Evolutionary conservation across 2,888 invertebrate species (phyloP).

Genomic region (Standfussiana lucernea): DNA sequence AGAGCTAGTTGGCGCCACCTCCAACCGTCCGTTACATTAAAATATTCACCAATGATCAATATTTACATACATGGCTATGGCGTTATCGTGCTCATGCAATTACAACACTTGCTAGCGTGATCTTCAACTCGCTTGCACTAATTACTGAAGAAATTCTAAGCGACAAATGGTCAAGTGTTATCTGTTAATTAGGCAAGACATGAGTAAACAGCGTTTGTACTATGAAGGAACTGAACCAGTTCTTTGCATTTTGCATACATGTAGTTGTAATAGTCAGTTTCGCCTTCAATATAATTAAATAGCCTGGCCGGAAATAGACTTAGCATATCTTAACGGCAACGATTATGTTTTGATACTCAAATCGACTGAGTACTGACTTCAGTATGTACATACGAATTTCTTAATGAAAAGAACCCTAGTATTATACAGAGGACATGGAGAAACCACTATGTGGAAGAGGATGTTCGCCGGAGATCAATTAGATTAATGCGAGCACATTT

Average conservation of each 20-base stretch:
- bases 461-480: slow-evolving; percentile 26
- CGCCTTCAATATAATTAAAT: slow-evolving; percentile 31
- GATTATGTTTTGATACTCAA: slow-evolving; percentile 10
- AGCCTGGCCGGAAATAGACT: slow-evolving; percentile 20
- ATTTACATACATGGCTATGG: slow-evolving; percentile 63
- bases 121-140: slow-evolving; percentile 67
- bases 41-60: slow-evolving; percentile 60
- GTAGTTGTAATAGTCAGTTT: slow-evolving; percentile 10
- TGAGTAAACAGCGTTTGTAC: slow-evolving; percentile 35
- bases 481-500: slow-evolving; percentile 40
- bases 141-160: slow-evolving; percentile 65
- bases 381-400: background rate
- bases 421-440: slow-evolving; percentile 1
- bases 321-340: slow-evolving; percentile 11
- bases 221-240: slow-evolving; percentile 23
- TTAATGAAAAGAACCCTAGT: background rate
- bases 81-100: slow-evolving; percentile 74
- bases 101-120: slow-evolving; percentile 74
- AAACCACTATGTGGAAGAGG: background rate
- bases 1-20: slow-evolving; percentile 15
- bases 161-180: slow-evolving; percentile 71
- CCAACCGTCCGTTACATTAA: slow-evolving; percentile 34
- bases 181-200: slow-evolving; percentile 65
- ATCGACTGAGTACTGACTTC: background rate
- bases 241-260: slow-evolving; percentile 32